These are phyloP conservation scores for Diabrotica virgifera DNA, from an alignment of 1,140 invertebrate genomes.

Conservation along the genomic window DNA sequence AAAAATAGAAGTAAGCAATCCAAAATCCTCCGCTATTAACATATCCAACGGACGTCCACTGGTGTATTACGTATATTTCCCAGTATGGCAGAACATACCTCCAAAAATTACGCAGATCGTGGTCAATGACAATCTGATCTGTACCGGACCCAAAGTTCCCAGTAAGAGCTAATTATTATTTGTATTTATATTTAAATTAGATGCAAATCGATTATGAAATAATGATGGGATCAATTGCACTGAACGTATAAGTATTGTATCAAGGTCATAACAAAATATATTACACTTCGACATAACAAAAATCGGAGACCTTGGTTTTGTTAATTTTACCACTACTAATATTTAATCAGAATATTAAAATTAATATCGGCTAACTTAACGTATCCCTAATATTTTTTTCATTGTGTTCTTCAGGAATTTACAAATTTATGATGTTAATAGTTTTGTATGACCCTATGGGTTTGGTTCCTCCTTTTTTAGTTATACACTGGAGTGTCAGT, in stretches of 20 bases:
- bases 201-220: neutral
- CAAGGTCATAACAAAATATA: too few species aligned
- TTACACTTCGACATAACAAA: too few species aligned
- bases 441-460: too few species aligned
- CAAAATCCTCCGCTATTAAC: conserved; percentile 33
- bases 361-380: too few species aligned
- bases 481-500: too few species aligned
- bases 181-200: conserved; percentile 11
- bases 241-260: neutral
- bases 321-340: too few species aligned
- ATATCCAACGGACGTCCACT: conserved; percentile 37
- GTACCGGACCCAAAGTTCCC: conserved; percentile 37
- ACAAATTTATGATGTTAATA: too few species aligned
- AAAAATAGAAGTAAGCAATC: conserved; percentile 31
- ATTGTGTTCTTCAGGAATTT: too few species aligned
- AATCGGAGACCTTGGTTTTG: too few species aligned
- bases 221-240: neutral
- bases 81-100: conserved; percentile 36
- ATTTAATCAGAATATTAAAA: too few species aligned
- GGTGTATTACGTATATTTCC: conserved; percentile 40
- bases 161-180: conserved; percentile 27
- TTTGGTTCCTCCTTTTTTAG: too few species aligned
- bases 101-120: conserved; percentile 42
- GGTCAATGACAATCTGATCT: conserved; percentile 41
- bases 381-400: too few species aligned